Percentiles rank a stretch among this genome's conserved stretches.
These are phyloP conservation scores for Elymnias hypermnestra DNA, from an alignment of 1,140 invertebrate genomes.

Conservation along the genomic window DNA sequence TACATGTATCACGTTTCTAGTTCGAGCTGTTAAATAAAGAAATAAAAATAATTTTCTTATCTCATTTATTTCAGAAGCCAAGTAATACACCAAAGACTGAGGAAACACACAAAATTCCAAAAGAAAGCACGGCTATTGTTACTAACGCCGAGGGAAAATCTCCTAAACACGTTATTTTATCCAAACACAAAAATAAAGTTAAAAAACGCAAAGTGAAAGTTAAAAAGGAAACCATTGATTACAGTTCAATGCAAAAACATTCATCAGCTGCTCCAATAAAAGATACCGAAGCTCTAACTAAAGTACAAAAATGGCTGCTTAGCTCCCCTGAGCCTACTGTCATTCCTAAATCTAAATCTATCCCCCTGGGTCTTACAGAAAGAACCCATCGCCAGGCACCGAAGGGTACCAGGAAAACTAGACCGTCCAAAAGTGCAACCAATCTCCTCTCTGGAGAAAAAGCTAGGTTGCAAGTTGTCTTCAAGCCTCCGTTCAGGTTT, in stretches of 20 bases:
- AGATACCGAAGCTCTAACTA: slow-evolving; percentile 84
- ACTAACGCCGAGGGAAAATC: slow-evolving; percentile 68
- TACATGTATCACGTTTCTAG: no score
- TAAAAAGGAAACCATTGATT: slow-evolving; percentile 87
- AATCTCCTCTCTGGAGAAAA: slow-evolving; percentile 75
- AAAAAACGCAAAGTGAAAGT: slow-evolving; percentile 65
- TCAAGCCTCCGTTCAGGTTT: slow-evolving; percentile 90
- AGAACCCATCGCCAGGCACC: slow-evolving; percentile 53
- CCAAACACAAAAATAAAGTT: slow-evolving; percentile 69
- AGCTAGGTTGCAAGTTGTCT: slow-evolving; percentile 87
- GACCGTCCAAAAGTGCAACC: slow-evolving; percentile 71
- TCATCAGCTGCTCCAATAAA: slow-evolving; percentile 48
- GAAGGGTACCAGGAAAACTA: slow-evolving; percentile 62
- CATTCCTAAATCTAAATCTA: slow-evolving; percentile 84
- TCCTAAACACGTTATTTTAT: slow-evolving; percentile 62
- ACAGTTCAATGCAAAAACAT: slow-evolving; percentile 81
- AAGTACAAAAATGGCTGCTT: slow-evolving; percentile 90
- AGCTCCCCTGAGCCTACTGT: slow-evolving; percentile 79
- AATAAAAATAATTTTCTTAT: no score
- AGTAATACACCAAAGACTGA: slow-evolving; percentile 45
- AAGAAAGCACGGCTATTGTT: slow-evolving; percentile 54
- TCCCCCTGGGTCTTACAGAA: slow-evolving; percentile 79
- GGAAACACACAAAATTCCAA: slow-evolving; percentile 49
- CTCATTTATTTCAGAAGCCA: slow-evolving; percentile 57
- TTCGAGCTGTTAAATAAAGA: no score